phyloP scores from a whole-genome alignment of 2,113 vertebrate genomes.

The Heterochromis multidens region DNA sequence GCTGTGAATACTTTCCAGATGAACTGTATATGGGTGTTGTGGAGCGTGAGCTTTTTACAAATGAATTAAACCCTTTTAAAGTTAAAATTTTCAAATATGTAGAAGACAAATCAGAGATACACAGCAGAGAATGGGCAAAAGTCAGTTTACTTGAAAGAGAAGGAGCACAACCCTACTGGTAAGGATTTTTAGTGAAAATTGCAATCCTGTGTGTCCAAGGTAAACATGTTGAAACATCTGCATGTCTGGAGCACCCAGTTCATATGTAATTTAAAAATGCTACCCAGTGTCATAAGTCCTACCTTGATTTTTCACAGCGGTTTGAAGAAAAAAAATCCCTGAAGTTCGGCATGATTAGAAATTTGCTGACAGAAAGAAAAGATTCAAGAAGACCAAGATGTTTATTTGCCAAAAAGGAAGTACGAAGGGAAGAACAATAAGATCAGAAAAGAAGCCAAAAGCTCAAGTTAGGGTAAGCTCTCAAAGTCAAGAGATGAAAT shows the following conservation, averaged over 20 bases:
- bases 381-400: background rate
- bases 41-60: background rate
- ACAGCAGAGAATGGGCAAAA: no score
- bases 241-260: background rate
- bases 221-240: background rate
- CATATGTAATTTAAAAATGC: background rate
- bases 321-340: conserved; percentile 9
- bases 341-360: background rate
- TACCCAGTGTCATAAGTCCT: conserved; percentile 7
- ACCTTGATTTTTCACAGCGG: conserved; percentile 48
- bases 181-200: background rate
- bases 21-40: background rate
- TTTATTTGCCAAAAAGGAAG: background rate
- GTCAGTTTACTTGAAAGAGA: background rate
- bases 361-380: background rate
- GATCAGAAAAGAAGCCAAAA: background rate
- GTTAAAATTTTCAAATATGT: background rate
- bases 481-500: conserved; percentile 27
- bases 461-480: background rate
- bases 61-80: background rate
- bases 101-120: background rate
- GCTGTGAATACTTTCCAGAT: no score
- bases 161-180: background rate
- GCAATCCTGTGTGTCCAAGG: background rate
- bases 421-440: background rate